Evolutionary conservation across 2,797 vertebrate species (phyloP), one percentile per base, ranked within the genome.

Genomic region (Sciaenops ocellatus): DNA sequence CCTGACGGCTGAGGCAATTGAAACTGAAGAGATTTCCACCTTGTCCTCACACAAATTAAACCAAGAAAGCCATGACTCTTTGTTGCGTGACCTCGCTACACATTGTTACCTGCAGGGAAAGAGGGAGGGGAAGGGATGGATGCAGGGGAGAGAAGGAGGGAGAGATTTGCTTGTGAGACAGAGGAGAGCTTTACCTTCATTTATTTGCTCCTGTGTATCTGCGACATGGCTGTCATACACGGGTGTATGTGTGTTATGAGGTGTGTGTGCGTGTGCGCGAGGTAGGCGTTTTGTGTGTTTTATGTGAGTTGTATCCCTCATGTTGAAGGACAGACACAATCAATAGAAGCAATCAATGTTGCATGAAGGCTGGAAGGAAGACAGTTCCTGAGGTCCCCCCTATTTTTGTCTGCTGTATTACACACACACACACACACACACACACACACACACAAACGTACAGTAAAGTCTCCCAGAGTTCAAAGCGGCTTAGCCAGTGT

Each of bases 281-380:
- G 52, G 15, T 10, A 44, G 69, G 52, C 51, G 47, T 51, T 74
- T 56, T 69, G 56, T 65, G 74, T 60, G 66, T 89, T 48, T 88
- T 56, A 82, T 92, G 79, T 75, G 78, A 84, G 79, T 76, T 17
- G 76, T 88, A 80, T 82, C 62, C 76, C 60, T 79, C 48, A 17
- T 72, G 80, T 75, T 87, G 91, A 94, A 94, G 93, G 94, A 93
- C 93, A 93, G 87, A 89, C 73, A 63, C 78, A 89, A 94, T 95
- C 94, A 88, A 95, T 95, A 93, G 69, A 86, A 81, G 89, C 87
- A 83, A 93, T 95, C 93, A 92, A 92, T 94, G 90, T 90, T 93
- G 90, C 88, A 93, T 91, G 90, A 93, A 90, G 77, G 68, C 83
- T 85, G 64, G 59, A 82, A 62, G 79, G 78, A 76, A 73, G 81